Conservation (phyloP, 2,113 vertebrate genomes). For the Aptenodytes patagonicus region DNA sequence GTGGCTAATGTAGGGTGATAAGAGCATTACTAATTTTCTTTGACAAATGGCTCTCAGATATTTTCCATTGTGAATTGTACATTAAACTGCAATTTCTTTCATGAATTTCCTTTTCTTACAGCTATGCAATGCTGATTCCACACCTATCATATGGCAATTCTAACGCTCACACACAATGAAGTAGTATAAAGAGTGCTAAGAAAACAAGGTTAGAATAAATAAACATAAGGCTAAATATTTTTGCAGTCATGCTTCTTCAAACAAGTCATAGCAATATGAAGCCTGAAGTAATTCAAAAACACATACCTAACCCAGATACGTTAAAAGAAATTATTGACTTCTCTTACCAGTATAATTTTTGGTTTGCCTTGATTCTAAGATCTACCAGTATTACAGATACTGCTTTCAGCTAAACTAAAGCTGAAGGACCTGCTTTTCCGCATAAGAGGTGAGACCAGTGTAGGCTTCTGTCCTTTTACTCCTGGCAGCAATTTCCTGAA, state of each 20-base stretch:
- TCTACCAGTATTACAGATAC: neutral
- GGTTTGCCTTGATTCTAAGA: neutral
- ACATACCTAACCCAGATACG: neutral
- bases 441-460: neutral
- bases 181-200: neutral
- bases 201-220: constrained; percentile 49
- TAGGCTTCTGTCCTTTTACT: neutral
- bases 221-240: constrained; percentile 35
- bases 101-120: constrained; percentile 31
- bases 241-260: neutral
- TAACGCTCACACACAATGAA: neutral
- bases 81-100: constrained; percentile 39
- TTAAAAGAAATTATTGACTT: neutral
- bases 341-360: neutral
- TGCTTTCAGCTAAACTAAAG: neutral
- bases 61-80: constrained; percentile 30
- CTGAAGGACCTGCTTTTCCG: neutral
- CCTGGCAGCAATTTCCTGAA: neutral
- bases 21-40: constrained; percentile 49
- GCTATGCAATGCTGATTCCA: neutral
- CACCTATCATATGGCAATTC: neutral
- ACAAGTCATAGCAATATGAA: neutral
- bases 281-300: neutral
- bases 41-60: constrained; percentile 26
- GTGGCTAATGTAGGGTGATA: constrained; percentile 13